Base-by-base conservation (phyloP, 2,888 invertebrate genomes). In the Drosophila lutescens region DNA sequence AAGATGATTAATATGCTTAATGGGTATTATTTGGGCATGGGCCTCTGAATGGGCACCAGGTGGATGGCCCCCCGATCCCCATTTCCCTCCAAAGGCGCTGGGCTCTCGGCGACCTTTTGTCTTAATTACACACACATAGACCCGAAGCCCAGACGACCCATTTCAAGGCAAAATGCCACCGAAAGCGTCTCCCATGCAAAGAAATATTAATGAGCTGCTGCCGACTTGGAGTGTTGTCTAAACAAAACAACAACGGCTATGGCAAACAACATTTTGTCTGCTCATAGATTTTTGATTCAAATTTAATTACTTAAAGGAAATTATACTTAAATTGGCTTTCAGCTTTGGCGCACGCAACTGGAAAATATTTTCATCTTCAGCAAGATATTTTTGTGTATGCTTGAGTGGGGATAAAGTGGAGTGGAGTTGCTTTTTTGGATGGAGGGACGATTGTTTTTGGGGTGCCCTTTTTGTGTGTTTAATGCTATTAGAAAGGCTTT, bases 231-330 rank as follows among this genome's bases (percentile, higher is more conserved):
- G 71, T 53, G 53, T 55, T 71, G 61, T 51, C 54, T 47, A 63
- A 62, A 72, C 55, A 72, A 36, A 53, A 46, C 40, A 47, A 47
- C 56, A 36, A 43, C 30, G 44, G 57, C 34, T 13, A 47, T 30
- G 32, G 40, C 63, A 51, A 40, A 26, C 69, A 53, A 40, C 46
- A 61, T 74, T 72, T 46, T 54, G 53, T 50, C 58, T 57, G 68
- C 30, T 61, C 50, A 58, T 66, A 61, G 61, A 61, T 59, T 74
- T 67, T 61, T 76, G 72, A 76, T 76, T 76, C 60, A 72, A 76
- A 76, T 76, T 76, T 76, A 76, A 76, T 76, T 76, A 76, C 76
- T 72, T 76, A 72, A 67, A 76, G 76, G 76, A 76, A 76, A 76
- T 76, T 76, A 76, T 72, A 72, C 58, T 40, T 26, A 76, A 76